Evolutionary conservation across 2,113 vertebrate species (phyloP).

Genomic region (Centropus unirufus): DNA sequence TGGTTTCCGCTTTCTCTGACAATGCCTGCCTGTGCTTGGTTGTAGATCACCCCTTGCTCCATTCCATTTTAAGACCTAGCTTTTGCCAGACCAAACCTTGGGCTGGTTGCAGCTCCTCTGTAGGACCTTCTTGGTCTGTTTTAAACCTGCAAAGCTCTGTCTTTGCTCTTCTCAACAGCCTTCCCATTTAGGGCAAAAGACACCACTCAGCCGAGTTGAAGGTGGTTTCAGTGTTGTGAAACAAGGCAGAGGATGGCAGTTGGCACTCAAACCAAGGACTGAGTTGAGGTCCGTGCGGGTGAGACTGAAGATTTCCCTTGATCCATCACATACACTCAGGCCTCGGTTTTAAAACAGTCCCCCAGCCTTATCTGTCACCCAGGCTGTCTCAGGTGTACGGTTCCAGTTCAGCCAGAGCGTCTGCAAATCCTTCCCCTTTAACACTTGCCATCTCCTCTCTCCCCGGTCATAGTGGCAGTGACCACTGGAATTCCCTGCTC

Average conservation of each 20-base stretch:
- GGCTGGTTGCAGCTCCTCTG: background rate
- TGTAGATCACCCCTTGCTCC: background rate
- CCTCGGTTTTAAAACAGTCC: background rate
- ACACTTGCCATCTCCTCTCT: background rate
- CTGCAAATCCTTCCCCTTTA: background rate
- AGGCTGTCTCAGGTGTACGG: background rate
- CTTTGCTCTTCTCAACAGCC: background rate
- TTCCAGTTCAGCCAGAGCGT: background rate
- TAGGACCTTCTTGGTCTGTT: background rate
- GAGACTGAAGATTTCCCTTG: background rate
- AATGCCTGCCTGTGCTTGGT: background rate
- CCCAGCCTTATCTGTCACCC: background rate
- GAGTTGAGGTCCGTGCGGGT: background rate
- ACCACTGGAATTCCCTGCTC: background rate
- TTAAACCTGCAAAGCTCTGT: background rate
- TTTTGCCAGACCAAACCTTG: background rate
- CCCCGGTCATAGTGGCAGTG: background rate
- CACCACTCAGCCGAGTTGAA: background rate
- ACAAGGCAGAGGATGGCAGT: background rate
- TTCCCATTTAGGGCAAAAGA: background rate
- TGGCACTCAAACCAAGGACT: background rate
- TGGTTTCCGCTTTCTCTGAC: background rate
- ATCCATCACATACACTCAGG: rapidly evolving
- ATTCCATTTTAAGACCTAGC: background rate
- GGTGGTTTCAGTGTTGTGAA: background rate